A percentile compares a stretch with the other conserved stretches of the same genome.
Evolutionary conservation across 2,113 vertebrate genomes (phyloP).

Genomic region (Empidonax alnorum): DNA sequence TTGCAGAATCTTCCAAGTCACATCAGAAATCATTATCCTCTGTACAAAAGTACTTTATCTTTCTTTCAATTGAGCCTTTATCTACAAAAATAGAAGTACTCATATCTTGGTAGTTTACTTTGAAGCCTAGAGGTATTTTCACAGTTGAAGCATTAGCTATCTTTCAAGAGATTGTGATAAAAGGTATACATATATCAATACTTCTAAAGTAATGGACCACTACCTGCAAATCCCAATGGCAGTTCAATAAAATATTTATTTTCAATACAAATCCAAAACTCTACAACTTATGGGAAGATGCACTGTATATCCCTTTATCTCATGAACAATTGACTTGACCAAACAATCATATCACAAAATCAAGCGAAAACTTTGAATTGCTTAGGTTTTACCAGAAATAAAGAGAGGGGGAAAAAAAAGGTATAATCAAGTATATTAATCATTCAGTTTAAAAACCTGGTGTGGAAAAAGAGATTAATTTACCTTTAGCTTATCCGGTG

Average conservation of each 20-base stretch:
- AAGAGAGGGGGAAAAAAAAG: fast-evolving
- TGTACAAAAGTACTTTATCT: background rate
- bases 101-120: background rate
- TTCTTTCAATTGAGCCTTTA: background rate
- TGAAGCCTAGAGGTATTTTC: background rate
- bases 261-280: background rate
- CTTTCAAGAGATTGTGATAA: background rate
- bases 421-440: background rate
- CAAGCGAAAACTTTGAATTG: background rate
- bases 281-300: background rate
- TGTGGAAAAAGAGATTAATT: background rate
- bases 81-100: background rate
- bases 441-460: background rate
- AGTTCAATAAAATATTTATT: background rate
- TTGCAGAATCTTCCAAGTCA: background rate
- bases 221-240: background rate
- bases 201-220: background rate
- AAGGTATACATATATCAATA: background rate
- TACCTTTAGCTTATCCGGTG: slow-evolving; percentile 98
- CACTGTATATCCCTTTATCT: background rate
- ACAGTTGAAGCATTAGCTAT: background rate
- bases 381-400: background rate
- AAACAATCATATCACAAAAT: background rate
- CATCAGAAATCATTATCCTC: background rate
- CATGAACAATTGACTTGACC: background rate